Conservation (phyloP, 1,140 invertebrate species). For the Brachionus sp. region DNA sequence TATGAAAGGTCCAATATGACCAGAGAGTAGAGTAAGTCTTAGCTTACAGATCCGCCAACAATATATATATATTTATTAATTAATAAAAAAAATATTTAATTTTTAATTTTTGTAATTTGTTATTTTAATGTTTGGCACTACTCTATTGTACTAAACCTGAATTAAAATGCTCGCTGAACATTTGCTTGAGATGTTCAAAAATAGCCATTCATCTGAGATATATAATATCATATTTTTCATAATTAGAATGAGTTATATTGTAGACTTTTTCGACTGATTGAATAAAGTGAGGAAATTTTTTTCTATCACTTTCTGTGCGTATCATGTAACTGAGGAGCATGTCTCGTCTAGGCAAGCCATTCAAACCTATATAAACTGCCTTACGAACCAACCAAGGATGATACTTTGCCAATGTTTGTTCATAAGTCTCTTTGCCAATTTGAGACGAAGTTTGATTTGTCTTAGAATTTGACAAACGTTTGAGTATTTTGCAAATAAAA, state of each 20-base stretch:
- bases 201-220: slow-evolving; percentile 58
- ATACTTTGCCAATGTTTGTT: slow-evolving; percentile 75
- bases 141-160: no score
- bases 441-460: slow-evolving; percentile 69
- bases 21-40: no score
- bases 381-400: slow-evolving; percentile 70
- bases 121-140: no score
- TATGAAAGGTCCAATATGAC: no score
- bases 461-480: slow-evolving; percentile 67
- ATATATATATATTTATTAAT: no score
- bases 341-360: slow-evolving; percentile 70
- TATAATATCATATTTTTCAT: slow-evolving; percentile 69
- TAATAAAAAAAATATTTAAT: no score
- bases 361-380: slow-evolving; percentile 79
- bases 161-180: no score
- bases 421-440: slow-evolving; percentile 74
- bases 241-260: slow-evolving; percentile 69
- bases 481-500: slow-evolving; percentile 78
- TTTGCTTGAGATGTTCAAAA: no score
- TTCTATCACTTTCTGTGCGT: slow-evolving; percentile 48
- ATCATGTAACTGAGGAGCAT: slow-evolving; percentile 49
- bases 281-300: slow-evolving; percentile 69
- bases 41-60: no score
- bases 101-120: no score
- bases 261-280: slow-evolving; percentile 69